Evolutionary conservation across 2,888 invertebrate genomes (phyloP).

Genomic region (Sphaeridia pumilis): DNA sequence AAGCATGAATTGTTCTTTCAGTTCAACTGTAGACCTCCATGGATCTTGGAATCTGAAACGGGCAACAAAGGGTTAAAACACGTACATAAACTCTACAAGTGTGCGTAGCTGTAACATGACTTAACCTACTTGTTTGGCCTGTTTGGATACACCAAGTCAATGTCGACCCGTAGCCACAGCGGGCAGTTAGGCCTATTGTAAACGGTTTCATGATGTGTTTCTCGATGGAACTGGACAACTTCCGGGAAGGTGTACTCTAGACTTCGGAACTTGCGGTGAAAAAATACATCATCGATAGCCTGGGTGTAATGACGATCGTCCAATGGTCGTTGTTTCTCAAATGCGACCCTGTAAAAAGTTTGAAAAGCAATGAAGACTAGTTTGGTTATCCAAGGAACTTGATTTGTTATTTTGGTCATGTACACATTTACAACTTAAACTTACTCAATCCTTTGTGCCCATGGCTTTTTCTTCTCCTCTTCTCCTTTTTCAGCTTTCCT

Average conservation of each 20-base stretch:
- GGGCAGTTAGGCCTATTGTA: constrained; percentile 58
- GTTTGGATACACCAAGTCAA: constrained; percentile 56
- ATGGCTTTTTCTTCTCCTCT: constrained; percentile 60
- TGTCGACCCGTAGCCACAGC: constrained; percentile 57
- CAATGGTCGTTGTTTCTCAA: constrained; percentile 23
- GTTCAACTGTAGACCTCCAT: constrained; percentile 53
- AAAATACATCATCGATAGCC: constrained; percentile 55
- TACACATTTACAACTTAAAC: constrained; percentile 17
- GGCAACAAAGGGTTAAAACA: not conserved
- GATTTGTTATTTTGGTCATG: no score
- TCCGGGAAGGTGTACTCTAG: constrained; percentile 57
- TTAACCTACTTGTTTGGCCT: constrained; percentile 27
- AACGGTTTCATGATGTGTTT: constrained; percentile 71
- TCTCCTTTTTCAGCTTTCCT: constrained; percentile 48
- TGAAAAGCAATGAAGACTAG: not conserved
- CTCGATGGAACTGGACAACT: constrained; percentile 63
- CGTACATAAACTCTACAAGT: not conserved
- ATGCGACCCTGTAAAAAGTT: constrained; percentile 18
- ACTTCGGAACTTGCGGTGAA: constrained; percentile 47
- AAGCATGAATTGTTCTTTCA: constrained; percentile 59
- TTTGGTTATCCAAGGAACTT: not conserved
- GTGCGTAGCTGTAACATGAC: not conserved
- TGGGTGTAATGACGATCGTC: constrained; percentile 49
- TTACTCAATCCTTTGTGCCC: constrained; percentile 49
- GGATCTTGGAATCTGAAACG: constrained; percentile 52